Evolutionary conservation across 2,797 vertebrate genomes (phyloP).

Genomic region (Artibeus lituratus): DNA sequence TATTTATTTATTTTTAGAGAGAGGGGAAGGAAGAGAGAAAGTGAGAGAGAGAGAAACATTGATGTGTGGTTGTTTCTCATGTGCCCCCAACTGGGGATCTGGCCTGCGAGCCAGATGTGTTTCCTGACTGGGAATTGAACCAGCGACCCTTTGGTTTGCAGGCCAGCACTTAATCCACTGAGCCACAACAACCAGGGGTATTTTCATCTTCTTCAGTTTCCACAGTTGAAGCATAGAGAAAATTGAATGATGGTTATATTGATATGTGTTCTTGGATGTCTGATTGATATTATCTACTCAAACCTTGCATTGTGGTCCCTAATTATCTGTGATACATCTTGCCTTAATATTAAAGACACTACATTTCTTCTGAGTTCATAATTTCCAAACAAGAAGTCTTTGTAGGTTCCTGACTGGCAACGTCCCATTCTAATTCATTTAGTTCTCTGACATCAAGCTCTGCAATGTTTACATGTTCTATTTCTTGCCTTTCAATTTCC

Average conservation of each 20-base stretch:
- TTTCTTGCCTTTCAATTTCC: background rate
- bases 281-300: background rate
- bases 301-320: background rate
- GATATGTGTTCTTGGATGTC: background rate
- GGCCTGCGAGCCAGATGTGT: too few species aligned
- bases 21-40: too few species aligned
- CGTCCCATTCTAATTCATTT: background rate
- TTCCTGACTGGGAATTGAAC: too few species aligned
- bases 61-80: too few species aligned
- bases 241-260: background rate
- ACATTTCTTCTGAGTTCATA: background rate
- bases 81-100: too few species aligned
- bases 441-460: background rate
- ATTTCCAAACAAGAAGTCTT: background rate
- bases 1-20: too few species aligned
- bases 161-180: too few species aligned
- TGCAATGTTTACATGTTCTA: background rate
- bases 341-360: background rate
- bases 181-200: too few species aligned
- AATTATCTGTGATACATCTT: background rate
- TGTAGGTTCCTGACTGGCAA: background rate
- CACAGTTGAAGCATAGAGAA: background rate
- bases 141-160: too few species aligned
- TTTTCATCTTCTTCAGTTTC: background rate
- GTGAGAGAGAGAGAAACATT: too few species aligned